A percentile compares a stretch with the other conserved stretches of the same genome.
Evolutionary conservation across 92 coral and sea anemone species (phyloP).

Genomic region (Phenganax stokvisi): DNA sequence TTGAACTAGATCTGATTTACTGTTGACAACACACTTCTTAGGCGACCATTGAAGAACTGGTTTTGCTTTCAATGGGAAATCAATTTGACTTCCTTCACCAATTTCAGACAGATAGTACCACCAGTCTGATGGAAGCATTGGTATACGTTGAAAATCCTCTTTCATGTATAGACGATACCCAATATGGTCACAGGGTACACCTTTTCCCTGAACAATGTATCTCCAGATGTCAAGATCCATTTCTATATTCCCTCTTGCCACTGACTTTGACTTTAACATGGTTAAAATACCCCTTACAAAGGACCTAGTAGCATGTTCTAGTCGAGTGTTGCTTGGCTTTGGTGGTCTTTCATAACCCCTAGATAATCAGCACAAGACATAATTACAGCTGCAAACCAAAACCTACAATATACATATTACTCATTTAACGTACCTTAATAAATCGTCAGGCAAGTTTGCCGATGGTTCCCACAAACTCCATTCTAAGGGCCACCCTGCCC

Average conservation of each 20-base stretch:
- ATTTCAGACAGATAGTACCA: conserved; percentile 5
- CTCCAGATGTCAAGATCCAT: neutral
- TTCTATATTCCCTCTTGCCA: neutral
- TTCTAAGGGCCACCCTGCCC: conserved; percentile 24
- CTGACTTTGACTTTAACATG: neutral
- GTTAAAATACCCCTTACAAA: neutral
- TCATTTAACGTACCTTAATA: neutral
- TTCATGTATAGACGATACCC: neutral
- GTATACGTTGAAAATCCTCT: neutral
- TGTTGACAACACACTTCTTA: neutral
- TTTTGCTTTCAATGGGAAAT: conserved; percentile 1
- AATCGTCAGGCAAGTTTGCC: neutral
- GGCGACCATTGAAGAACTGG: neutral
- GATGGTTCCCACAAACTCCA: conserved; percentile 5
- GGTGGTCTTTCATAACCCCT: conserved; percentile 22
- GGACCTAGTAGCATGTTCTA: neutral
- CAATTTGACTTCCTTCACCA: conserved; percentile 1
- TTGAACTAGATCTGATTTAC: neutral
- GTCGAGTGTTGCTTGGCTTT: neutral
- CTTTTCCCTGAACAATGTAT: neutral
- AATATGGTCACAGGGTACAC: neutral
- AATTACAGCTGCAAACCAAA: neutral
- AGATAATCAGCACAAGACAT: neutral
- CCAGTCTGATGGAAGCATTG: conserved; percentile 1
- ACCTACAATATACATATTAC: neutral